phyloP scores from a whole-genome alignment of 2,888 invertebrate species.

The Pyrgus malvae region DNA sequence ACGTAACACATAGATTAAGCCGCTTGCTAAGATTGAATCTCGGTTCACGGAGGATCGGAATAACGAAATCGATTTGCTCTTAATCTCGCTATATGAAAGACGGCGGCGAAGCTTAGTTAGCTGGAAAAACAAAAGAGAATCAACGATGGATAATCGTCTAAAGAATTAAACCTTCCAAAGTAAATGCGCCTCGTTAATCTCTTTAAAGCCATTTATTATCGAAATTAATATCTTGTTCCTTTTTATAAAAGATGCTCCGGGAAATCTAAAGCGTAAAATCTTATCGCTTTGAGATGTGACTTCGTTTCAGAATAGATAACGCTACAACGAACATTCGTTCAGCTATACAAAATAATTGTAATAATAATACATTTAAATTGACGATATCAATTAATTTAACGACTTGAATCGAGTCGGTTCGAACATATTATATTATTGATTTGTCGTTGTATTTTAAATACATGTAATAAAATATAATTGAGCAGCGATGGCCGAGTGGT shows the following conservation, averaged over 20 bases:
- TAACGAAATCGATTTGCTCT: constrained; percentile 59
- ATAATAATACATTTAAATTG: constrained; percentile 18
- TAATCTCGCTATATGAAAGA: constrained; percentile 56
- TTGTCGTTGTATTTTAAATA: constrained; percentile 56
- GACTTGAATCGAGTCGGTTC: constrained; percentile 22
- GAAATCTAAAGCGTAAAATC: constrained; percentile 11
- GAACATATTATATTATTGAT: constrained; percentile 33
- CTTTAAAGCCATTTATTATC: constrained; percentile 35
- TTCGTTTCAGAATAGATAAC: constrained; percentile 2
- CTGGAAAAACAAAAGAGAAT: constrained; percentile 56
- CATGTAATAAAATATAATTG: constrained; percentile 40
- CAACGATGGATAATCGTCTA: constrained; percentile 40
- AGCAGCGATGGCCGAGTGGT: no score
- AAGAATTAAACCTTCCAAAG: constrained; percentile 37
- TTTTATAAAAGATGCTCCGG: constrained; percentile 4
- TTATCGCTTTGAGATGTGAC: constrained; percentile 12
- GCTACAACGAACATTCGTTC: constrained; percentile 3
- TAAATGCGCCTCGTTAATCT: constrained; percentile 39
- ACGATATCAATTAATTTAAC: constrained; percentile 24
- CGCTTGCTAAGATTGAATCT: constrained; percentile 54
- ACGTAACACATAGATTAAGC: constrained; percentile 53
- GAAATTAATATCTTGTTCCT: constrained; percentile 23
- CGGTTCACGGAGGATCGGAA: constrained; percentile 48
- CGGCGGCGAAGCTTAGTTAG: constrained; percentile 44
- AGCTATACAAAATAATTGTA: constrained; percentile 11